These are phyloP conservation scores for Lamellibrachia satsuma DNA, from an alignment of 2,888 invertebrate species.

Conservation along the genomic window DNA sequence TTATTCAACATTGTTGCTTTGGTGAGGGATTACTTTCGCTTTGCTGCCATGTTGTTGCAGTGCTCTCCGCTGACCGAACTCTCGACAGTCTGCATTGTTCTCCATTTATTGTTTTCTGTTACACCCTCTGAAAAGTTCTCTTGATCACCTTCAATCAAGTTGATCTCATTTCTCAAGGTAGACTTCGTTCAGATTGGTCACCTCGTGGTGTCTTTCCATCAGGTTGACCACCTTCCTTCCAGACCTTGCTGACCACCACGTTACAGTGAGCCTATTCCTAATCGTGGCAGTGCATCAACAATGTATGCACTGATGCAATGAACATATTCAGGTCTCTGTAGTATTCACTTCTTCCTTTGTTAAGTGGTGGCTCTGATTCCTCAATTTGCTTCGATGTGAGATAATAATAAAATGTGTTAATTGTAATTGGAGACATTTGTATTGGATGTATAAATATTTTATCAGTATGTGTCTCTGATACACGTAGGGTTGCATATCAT, in stretches of 20 bases:
- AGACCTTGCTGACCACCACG: no score
- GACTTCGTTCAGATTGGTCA: no score
- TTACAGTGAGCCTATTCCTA: not conserved
- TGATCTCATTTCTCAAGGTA: no score
- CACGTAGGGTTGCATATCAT: not conserved
- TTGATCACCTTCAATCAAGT: not conserved
- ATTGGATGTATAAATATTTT: not conserved
- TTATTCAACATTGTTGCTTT: not conserved
- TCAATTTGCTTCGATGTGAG: no score
- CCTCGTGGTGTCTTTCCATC: no score
- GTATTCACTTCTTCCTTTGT: not conserved
- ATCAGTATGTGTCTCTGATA: not conserved
- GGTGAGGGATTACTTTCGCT: not conserved
- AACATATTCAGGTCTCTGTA: not conserved
- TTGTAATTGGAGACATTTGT: not conserved
- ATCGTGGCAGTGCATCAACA: not conserved
- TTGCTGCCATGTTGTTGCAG: not conserved
- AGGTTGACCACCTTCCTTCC: no score
- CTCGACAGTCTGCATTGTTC: not conserved
- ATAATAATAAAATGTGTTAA: not conserved
- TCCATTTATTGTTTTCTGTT: not conserved
- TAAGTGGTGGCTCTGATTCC: not conserved
- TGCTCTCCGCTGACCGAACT: no score
- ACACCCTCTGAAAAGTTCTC: not conserved
- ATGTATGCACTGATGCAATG: not conserved